Evolutionary conservation across 2,797 vertebrate genomes (phyloP), one percentile per base, ranked within the genome.

Genomic region (Gastrophryne carolinensis): DNA sequence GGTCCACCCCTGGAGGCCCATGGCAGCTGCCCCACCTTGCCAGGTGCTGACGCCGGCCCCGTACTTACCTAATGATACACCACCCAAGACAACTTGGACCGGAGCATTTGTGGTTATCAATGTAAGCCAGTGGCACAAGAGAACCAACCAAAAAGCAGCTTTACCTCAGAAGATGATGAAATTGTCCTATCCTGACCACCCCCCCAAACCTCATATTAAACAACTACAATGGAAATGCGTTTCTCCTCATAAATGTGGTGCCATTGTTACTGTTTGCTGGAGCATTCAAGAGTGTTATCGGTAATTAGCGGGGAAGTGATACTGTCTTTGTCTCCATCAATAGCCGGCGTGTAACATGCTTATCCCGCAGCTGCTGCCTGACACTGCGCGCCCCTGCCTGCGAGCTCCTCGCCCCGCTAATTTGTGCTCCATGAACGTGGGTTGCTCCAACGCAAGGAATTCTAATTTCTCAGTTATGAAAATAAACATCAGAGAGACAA

Each of bases 161-260:
- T n/a, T n/a, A n/a, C n/a, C n/a, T n/a, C n/a, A n/a, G n/a, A n/a
- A n/a, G n/a, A n/a, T n/a, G n/a, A n/a, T n/a, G n/a, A n/a, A n/a
- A n/a, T n/a, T n/a, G n/a, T n/a, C n/a, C n/a, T n/a, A n/a, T n/a
- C n/a, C n/a, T n/a, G n/a, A n/a, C n/a, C n/a, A n/a, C n/a, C n/a
- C n/a, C n/a, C n/a, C n/a, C n/a, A n/a, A n/a, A n/a, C 13, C 39
- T 57, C 65, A 67, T 13, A 54, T 54, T 34, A 67, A 67, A 54
- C 49, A 56, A 26, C 54, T 68, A 23, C 27, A 41, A 37, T 67
- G 34, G 15, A 54, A 39, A 39, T 54, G n/a, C 2, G 24, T 54
- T 54, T 56, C 34, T 52, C 17, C 49, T 13, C n/a, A 39, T 65
- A 56, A 54, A 68, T 50, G 41, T 41, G 15, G 56, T 35, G 39